Conservation (phyloP, 2,888 invertebrate genomes). For the Chaetogeoica ovagalla region DNA sequence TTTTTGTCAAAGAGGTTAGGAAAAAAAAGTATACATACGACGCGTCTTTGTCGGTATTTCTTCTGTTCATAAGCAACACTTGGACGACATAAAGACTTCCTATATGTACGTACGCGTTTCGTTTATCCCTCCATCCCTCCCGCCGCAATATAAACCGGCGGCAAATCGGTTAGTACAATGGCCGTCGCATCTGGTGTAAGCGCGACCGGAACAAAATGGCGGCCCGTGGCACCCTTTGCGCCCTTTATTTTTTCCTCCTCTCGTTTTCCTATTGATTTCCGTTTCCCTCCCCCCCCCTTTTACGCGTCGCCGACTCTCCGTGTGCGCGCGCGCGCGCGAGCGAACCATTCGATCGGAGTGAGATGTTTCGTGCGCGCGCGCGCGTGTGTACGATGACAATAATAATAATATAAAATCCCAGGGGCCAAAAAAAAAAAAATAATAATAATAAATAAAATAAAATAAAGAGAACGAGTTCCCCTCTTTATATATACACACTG, state of each 20-base stretch:
- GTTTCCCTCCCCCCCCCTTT: slow-evolving; percentile 40
- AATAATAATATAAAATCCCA: slow-evolving; percentile 34
- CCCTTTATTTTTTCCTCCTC: slow-evolving; percentile 6
- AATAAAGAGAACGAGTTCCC: slow-evolving; percentile 3
- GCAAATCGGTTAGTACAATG: slow-evolving; percentile 41
- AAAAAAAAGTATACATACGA: no score
- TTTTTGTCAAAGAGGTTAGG: no score
- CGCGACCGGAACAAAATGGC: slow-evolving; percentile 44
- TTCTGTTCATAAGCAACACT: no score
- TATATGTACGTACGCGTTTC: no score
- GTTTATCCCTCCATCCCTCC: no score
- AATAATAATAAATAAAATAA: slow-evolving; percentile 23
- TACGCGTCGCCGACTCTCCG: neutral
- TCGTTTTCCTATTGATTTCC: slow-evolving; percentile 45
- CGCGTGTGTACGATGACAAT: slow-evolving; percentile 15
- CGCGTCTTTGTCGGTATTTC: no score
- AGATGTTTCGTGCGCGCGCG: slow-evolving; percentile 30
- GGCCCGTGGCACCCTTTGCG: slow-evolving; percentile 23
- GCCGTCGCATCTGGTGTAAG: slow-evolving; percentile 38
- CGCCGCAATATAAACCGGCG: neutral
- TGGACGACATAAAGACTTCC: no score
- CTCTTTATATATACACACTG: neutral
- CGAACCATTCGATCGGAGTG: slow-evolving; percentile 23
- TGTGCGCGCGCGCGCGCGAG: no score
- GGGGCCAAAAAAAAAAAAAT: neutral